Evolutionary conservation across 2,113 vertebrate genomes (phyloP).

Genomic region (Saccopteryx leptura): DNA sequence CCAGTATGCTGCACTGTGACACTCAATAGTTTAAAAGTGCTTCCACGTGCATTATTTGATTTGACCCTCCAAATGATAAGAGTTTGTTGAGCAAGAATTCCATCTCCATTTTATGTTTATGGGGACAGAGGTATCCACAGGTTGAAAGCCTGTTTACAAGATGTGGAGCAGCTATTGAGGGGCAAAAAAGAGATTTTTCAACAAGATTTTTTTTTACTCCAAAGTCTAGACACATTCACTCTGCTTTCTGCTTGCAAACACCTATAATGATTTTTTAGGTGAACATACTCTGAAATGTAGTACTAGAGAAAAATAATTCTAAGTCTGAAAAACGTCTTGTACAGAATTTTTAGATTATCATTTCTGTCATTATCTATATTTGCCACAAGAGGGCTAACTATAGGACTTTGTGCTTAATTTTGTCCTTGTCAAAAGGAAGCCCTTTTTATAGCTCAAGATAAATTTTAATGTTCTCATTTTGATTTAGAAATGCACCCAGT

Average conservation of each 20-base stretch:
- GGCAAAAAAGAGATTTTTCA: not conserved
- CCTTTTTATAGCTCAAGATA: slow-evolving; percentile 19
- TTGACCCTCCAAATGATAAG: not conserved
- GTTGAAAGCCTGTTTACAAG: not conserved
- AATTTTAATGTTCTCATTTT: not conserved
- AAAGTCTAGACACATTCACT: not conserved
- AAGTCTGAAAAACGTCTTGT: not conserved
- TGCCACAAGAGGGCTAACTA: slow-evolving; percentile 62
- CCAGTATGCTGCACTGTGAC: not conserved
- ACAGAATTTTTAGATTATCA: not conserved
- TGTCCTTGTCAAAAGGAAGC: not conserved
- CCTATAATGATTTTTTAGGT: not conserved
- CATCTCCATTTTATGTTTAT: not conserved
- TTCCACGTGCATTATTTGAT: not conserved
- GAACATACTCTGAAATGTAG: not conserved
- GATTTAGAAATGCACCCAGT: not conserved
- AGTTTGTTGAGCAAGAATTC: not conserved
- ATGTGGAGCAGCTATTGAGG: not conserved
- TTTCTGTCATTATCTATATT: not conserved
- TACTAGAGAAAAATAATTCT: not conserved
- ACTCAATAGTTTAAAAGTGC: not conserved
- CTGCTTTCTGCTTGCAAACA: not conserved
- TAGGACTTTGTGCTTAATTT: not conserved
- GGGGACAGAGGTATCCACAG: not conserved
- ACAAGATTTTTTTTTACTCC: not conserved